These are phyloP conservation scores for Galagoides demidoff DNA, from an alignment of 2,797 vertebrate species.

Conservation along the genomic window DNA sequence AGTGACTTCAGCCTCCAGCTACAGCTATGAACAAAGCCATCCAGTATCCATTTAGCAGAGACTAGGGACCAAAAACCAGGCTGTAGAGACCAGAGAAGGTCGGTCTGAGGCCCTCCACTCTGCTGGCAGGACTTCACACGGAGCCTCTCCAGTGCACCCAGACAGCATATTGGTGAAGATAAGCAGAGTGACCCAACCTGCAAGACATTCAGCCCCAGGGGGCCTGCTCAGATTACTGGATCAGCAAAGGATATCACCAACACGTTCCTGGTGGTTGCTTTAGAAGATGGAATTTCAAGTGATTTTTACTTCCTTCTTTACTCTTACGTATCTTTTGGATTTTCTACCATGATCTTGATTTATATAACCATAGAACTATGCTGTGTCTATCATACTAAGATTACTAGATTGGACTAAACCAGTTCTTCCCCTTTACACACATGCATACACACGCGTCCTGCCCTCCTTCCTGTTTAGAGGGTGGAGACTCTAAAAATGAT, in stretches of 20 bases:
- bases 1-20: neutral
- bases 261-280: no score
- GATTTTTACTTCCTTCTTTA: conserved; percentile 16
- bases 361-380: neutral
- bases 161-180: neutral
- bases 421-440: neutral
- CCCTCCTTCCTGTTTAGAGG: neutral
- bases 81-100: neutral
- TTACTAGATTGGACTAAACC: neutral
- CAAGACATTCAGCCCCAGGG: neutral
- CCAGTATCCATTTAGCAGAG: neutral
- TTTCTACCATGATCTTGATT: neutral
- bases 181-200: neutral
- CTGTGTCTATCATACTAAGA: neutral
- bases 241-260: neutral
- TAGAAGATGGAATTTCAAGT: neutral
- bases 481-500: neutral
- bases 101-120: neutral
- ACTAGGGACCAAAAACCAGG: neutral
- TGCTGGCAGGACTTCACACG: neutral
- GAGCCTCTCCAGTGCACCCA: neutral
- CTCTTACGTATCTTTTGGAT: neutral
- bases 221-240: neutral
- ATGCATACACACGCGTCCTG: neutral
- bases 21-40: neutral